Evolutionary conservation across 2,797 vertebrate species (phyloP).

Genomic region (Argentina silus): DNA sequence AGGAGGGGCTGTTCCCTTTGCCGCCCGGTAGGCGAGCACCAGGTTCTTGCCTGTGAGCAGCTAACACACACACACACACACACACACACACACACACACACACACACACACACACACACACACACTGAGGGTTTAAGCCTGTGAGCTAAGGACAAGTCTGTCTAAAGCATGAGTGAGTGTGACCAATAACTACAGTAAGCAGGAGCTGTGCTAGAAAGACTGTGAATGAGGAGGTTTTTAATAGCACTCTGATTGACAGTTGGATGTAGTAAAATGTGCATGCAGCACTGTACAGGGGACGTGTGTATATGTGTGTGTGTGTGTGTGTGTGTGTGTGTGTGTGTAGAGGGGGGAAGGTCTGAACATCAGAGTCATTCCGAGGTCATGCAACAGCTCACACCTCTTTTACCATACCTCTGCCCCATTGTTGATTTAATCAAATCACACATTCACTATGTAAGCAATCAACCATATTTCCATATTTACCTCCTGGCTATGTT

Average conservation of each 20-base stretch:
- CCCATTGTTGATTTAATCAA: not conserved
- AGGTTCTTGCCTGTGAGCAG: no score
- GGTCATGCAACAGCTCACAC: not conserved
- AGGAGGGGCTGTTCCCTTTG: no score
- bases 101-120: slow-evolving; percentile 6
- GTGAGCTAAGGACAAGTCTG: slow-evolving; percentile 9
- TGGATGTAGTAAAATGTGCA: slow-evolving; percentile 6
- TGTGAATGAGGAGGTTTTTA: slow-evolving; percentile 6
- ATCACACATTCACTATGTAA: not conserved
- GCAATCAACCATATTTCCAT: not conserved
- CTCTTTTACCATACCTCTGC: not conserved
- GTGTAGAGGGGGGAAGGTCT: not conserved
- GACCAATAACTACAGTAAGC: slow-evolving; percentile 5
- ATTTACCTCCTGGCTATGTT: not conserved
- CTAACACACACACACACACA: not conserved
- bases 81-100: not conserved
- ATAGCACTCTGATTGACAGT: slow-evolving; percentile 15
- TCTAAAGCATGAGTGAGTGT: not conserved
- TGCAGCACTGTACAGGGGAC: slow-evolving; percentile 7
- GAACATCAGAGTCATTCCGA: no score
- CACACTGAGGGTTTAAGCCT: slow-evolving; percentile 11
- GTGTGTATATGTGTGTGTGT: slow-evolving; percentile 2
- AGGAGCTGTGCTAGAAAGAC: slow-evolving; percentile 2
- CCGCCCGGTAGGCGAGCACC: no score
- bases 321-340: not conserved